These are phyloP conservation scores for Orchesella flavescens DNA, from an alignment of 2,888 invertebrate genomes.

Conservation along the genomic window DNA sequence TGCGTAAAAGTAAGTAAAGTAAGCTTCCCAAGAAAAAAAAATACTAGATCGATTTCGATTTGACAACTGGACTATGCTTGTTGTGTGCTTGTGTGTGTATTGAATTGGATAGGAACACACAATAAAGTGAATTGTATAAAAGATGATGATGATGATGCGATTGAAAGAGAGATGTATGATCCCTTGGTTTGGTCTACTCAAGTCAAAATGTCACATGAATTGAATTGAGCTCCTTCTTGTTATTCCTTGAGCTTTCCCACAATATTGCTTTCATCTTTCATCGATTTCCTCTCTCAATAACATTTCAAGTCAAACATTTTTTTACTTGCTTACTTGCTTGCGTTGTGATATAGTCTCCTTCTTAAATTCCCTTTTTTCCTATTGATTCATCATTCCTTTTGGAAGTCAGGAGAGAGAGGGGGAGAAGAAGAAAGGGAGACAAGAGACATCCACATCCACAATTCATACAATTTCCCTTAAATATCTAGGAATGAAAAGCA, in stretches of 20 bases:
- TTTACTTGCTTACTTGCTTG: neutral
- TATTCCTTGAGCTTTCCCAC: slow-evolving; percentile 35
- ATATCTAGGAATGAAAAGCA: neutral
- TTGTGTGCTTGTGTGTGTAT: neutral
- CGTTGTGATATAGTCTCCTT: neutral
- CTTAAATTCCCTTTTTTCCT: slow-evolving; percentile 26
- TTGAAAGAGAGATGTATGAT: slow-evolving; percentile 27
- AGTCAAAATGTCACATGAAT: slow-evolving; percentile 71
- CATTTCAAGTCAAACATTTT: slow-evolving; percentile 21
- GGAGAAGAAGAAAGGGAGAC: slow-evolving; percentile 17
- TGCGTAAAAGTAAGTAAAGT: slow-evolving; percentile 37
- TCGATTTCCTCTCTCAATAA: slow-evolving; percentile 41
- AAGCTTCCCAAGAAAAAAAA: slow-evolving; percentile 39
- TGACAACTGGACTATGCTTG: slow-evolving; percentile 47
- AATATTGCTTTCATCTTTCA: slow-evolving; percentile 61
- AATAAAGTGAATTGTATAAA: neutral
- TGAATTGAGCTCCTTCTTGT: slow-evolving; percentile 8
- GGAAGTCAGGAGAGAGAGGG: neutral
- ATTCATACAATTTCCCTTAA: too few relatives aligned
- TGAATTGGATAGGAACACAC: slow-evolving; percentile 18
- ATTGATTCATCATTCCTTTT: slow-evolving; percentile 38
- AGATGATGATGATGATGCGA: too few relatives aligned
- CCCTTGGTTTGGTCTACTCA: slow-evolving; percentile 62
- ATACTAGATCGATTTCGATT: slow-evolving; percentile 52
- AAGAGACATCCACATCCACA: neutral